Evolutionary conservation across 2,113 vertebrate species (phyloP).

Genomic region (Heterotilapia buettikoferi): DNA sequence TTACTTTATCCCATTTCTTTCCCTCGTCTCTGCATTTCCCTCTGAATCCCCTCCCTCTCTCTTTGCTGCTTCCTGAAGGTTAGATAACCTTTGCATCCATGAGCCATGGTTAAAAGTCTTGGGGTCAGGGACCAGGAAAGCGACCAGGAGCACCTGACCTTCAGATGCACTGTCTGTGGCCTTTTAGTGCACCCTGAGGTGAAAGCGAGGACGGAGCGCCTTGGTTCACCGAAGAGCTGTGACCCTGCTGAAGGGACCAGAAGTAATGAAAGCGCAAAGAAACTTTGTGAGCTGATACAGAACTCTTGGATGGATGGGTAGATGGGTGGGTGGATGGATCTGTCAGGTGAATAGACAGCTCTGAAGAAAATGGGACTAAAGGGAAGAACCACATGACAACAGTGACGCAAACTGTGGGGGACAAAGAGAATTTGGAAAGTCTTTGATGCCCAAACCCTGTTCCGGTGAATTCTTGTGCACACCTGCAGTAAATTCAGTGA

Average conservation of each 20-base stretch:
- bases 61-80: conserved; percentile 76
- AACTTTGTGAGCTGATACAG: not conserved
- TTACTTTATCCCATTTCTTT: not conserved
- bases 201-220: conserved; percentile 6
- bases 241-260: conserved; percentile 19
- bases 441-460: not conserved
- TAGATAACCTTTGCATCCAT: conserved; percentile 72
- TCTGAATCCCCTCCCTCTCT: conserved; percentile 6
- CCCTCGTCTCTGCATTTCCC: not conserved
- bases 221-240: conserved; percentile 21
- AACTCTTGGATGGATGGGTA: not conserved
- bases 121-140: conserved; percentile 10
- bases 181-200: conserved; percentile 35
- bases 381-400: not conserved
- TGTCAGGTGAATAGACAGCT: not conserved
- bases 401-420: not conserved
- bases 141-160: conserved; percentile 32
- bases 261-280: not conserved
- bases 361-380: not conserved
- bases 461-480: not conserved
- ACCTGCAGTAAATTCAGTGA: conserved; percentile 24
- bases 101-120: conserved; percentile 56
- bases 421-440: not conserved
- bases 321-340: not conserved
- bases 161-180: conserved; percentile 39